These are phyloP conservation scores for Agrypnia vestita DNA, from an alignment of 1,140 invertebrate genomes.

Conservation along the genomic window DNA sequence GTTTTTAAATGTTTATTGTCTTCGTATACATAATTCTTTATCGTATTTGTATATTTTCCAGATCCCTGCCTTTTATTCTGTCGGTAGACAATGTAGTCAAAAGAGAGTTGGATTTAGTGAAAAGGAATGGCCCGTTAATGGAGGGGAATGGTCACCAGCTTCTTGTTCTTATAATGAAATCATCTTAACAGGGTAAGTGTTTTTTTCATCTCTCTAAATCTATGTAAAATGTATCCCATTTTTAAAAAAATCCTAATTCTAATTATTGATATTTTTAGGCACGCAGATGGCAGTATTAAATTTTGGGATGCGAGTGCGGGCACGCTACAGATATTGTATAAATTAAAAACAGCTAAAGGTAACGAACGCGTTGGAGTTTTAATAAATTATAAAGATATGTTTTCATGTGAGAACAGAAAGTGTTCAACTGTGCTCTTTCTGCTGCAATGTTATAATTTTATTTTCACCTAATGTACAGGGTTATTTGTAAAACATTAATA, in stretches of 20 bases:
- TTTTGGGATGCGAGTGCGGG: conserved; percentile 98
- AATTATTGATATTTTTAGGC: conserved; percentile 76
- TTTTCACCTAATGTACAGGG: too few relatives aligned
- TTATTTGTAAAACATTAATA: too few relatives aligned
- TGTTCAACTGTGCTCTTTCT: too few relatives aligned
- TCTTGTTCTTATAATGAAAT: conserved; percentile 97
- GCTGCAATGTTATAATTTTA: too few relatives aligned
- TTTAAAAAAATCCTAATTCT: too few relatives aligned
- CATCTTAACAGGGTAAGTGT: conserved; percentile 90
- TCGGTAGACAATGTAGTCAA: conserved; percentile 81
- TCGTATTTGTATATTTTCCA: conserved; percentile 64
- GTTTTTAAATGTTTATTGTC: too few relatives aligned
- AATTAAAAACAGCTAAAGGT: conserved; percentile 95
- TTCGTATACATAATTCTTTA: too few relatives aligned
- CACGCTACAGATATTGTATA: conserved; percentile 92
- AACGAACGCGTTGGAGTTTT: conserved; percentile 33
- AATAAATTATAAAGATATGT: too few relatives aligned
- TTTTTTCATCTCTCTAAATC: neutral
- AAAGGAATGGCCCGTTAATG: conserved; percentile 95
- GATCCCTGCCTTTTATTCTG: conserved; percentile 90
- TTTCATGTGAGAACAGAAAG: too few relatives aligned
- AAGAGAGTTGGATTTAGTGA: conserved; percentile 91
- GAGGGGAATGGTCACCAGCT: conserved; percentile 95
- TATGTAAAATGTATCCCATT: too few relatives aligned
- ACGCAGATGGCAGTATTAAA: conserved; percentile 96